Base-by-base conservation (phyloP, 2,113 vertebrate species). In the Gadus chalcogrammus region DNA sequence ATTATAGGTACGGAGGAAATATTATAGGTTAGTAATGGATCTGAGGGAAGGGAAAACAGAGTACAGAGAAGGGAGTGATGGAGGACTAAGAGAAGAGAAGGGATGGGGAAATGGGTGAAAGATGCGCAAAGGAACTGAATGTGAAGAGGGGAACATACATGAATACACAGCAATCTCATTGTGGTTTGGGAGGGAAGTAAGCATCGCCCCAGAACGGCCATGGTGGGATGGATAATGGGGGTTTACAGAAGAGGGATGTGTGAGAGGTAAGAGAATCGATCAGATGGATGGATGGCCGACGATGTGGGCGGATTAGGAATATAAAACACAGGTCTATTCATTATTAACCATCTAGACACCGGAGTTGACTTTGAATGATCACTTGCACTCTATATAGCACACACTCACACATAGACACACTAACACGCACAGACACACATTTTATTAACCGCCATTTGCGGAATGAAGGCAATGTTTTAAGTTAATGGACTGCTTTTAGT, bases 1-100 rank as follows among this genome's bases (percentile, higher is more conserved):
- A 24, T 24, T 24, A 7, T 35, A 35, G 31, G 31, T 35, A 35
- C 31, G 0, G 24, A 24, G 24, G 4, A 4, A 35, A 35, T 35
- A 3, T 35, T 35, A 35, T 6, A 35, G 31, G 4, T 4, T 5
- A 35, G 31, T 35, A 35, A 4, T 35, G 31, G 31, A 4, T 35
- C 31, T 1, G 31, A 35, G 31, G 31, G 31, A 35, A 35, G 31
- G 31, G 55, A 13, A n/a, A 58, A 71, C 59, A 38, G 70, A 15
- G 63, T 61, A 56, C 61, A 62, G 3, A 27, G 28, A 24, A 56
- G 71, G 64, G 77, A 73, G 42, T 4, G 69, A 69, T 15, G 53
- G 64, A 1, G n/a, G 70, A 35, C 17, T 59, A 42, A 71, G 58
- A 69, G 70, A 66, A 18, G 69, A 65, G 64, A 58, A 31, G 56